These are phyloP conservation scores for Gymnothorax reevesii DNA, from an alignment of 2,797 vertebrate genomes.

Conservation along the genomic window DNA sequence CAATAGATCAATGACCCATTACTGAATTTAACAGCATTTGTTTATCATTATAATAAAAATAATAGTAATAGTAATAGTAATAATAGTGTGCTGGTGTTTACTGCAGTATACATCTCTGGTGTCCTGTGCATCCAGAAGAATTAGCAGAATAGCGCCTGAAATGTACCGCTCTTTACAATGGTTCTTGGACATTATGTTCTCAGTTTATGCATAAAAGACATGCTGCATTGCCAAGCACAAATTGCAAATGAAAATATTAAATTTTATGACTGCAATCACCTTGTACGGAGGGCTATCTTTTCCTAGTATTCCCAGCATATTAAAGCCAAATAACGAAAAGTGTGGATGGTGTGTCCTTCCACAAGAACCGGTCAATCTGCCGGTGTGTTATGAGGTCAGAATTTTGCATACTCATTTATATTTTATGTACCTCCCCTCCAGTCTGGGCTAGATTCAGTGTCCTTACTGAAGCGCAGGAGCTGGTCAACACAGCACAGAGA, in stretches of 20 bases:
- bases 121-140: not conserved
- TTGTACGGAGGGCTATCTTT: not conserved
- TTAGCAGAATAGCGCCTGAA: not conserved
- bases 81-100: not conserved
- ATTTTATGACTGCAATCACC: not conserved
- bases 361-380: not conserved
- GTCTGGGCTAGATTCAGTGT: not conserved
- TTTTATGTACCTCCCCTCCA: not conserved
- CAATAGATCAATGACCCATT: not conserved
- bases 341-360: not conserved
- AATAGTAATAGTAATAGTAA: not conserved
- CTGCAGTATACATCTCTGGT: not conserved
- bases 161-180: not conserved
- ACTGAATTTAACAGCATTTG: not conserved
- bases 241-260: not conserved
- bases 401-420: not conserved
- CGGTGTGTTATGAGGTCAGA: not conserved
- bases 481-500: not conserved
- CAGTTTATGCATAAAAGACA: not conserved
- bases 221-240: not conserved
- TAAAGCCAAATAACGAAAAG: not conserved
- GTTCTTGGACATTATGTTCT: not conserved
- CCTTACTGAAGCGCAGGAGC: not conserved
- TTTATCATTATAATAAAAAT: not conserved
- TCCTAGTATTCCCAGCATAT: not conserved